Base-by-base conservation (phyloP, 2,797 vertebrate species). In the Steatocranus sp. region DNA sequence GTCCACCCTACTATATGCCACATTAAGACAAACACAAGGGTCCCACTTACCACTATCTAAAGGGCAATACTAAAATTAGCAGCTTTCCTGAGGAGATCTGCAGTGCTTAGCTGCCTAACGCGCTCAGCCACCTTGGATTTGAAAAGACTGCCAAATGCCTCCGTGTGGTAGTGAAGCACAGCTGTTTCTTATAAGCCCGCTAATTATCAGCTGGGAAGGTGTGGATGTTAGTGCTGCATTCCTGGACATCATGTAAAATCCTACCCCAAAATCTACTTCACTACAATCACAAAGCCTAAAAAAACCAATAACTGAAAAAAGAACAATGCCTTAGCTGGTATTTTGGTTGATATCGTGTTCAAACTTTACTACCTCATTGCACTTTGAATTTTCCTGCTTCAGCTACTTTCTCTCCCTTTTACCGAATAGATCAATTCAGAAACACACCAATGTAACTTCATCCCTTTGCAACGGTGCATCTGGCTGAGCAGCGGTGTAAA, bases 101-200 rank as follows among this genome's bases (percentile, higher is more conserved):
- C 54, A 6, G 54, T 6, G 5, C 27, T 32, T 58, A 58, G 2
- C 27, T 18, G 5, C 54, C 54, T 18, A 1, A 58, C 5, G 0
- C 2, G 11, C 27, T 18, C 5, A 58, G 5, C 15, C 30, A 7
- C 54, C 54, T 32, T 1, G 1, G 54, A 4, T 18, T 17, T 5
- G 9, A 3, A 32, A 58, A 32, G 15, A 3, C 15, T 58, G 5
- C 15, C 15, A 58, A 58, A 58, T 18, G 3, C 25, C 25, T 17
- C 25, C 2, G 0, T 30, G 2, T 30, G 27, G 8, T 2, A 6
- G 15, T 4, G 8, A 56, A 56, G 1, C 8, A 0, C 27, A 56
- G 27, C 27, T 56, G 27, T 30, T 56, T 32, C 54, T 56, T 56
- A 56, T 30, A 56, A 56, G 27, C 2, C 27, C 0, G 2, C 15